phyloP scores from a whole-genome alignment of 2,797 vertebrate genomes.

The Perodicticus potto region DNA sequence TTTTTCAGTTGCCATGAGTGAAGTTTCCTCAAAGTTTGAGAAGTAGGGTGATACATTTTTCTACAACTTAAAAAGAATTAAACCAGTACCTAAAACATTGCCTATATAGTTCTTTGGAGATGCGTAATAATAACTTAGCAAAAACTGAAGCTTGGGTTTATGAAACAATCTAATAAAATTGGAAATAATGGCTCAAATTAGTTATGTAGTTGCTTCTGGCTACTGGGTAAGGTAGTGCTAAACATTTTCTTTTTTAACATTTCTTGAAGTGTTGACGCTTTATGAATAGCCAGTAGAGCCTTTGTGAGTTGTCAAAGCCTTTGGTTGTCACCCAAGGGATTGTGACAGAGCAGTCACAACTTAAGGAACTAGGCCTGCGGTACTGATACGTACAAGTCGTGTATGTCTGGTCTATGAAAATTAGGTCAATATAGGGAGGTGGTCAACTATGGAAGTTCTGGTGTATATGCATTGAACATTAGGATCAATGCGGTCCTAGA shows the following conservation, averaged over 20 bases:
- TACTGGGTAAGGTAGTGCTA: not conserved
- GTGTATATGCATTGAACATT: not conserved
- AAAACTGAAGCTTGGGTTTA: not conserved
- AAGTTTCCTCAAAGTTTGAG: not conserved
- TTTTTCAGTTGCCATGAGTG: not conserved
- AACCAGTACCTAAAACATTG: not conserved
- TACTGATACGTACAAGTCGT: too few species aligned
- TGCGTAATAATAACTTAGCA: not conserved
- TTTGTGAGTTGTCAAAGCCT: too few species aligned
- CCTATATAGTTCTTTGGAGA: constrained; percentile 21
- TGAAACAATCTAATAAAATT: not conserved
- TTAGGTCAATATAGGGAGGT: too few species aligned
- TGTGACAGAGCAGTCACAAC: too few species aligned
- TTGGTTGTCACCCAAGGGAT: too few species aligned
- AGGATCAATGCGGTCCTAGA: not conserved
- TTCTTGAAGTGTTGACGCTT: not conserved
- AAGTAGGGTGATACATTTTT: not conserved
- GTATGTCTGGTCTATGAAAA: too few species aligned
- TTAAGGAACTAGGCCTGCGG: too few species aligned
- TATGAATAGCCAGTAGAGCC: not conserved
- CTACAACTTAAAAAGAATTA: not conserved
- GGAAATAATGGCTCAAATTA: not conserved
- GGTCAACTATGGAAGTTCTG: too few species aligned
- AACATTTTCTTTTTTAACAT: not conserved
- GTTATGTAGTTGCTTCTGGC: not conserved